A percentile compares a stretch with the other conserved stretches of the same genome.
Evolutionary conservation across 2,797 vertebrate species (phyloP).

Genomic region (Botia almorhae): DNA sequence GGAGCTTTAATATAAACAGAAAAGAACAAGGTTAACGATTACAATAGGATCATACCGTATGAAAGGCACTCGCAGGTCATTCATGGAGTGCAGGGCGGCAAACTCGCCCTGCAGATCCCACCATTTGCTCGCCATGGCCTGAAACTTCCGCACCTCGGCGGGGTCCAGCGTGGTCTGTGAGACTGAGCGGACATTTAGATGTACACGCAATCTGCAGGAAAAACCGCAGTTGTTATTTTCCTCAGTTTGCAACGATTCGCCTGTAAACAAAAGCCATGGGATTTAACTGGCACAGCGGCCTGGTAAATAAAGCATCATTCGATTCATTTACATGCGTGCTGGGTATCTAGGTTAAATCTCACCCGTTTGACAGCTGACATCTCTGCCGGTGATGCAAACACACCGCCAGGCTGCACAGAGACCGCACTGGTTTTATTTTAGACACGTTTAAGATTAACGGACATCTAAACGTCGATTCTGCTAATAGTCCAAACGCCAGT

Average conservation of each 20-base stretch:
- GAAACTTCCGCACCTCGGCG: conserved; percentile 86
- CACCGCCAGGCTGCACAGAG: conserved; percentile 62
- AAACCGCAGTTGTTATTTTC: not conserved
- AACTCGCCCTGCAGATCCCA: conserved; percentile 93
- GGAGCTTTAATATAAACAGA: too few species aligned
- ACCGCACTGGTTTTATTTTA: conserved; percentile 12
- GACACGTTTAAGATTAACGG: not conserved
- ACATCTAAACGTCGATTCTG: conserved; percentile 18
- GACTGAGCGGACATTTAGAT: conserved; percentile 53
- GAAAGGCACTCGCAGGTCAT: conserved; percentile 94
- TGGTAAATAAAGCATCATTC: too few species aligned
- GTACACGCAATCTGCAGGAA: not conserved
- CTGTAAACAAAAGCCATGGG: not conserved
- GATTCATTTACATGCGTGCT: too few species aligned
- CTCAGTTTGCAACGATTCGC: not conserved
- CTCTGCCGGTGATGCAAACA: conserved; percentile 58
- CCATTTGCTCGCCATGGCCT: conserved; percentile 87
- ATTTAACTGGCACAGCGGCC: too few species aligned
- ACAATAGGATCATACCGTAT: conserved; percentile 83
- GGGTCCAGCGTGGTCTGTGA: conserved; percentile 85
- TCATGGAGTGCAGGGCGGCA: conserved; percentile 91
- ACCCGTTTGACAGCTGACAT: conserved; percentile 24
- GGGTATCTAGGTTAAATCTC: not conserved
- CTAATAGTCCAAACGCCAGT: conserved; percentile 49
- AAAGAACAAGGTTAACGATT: too few species aligned